phyloP scores from a whole-genome alignment of 2,888 invertebrate genomes.

The Rhodophaea formosa region DNA sequence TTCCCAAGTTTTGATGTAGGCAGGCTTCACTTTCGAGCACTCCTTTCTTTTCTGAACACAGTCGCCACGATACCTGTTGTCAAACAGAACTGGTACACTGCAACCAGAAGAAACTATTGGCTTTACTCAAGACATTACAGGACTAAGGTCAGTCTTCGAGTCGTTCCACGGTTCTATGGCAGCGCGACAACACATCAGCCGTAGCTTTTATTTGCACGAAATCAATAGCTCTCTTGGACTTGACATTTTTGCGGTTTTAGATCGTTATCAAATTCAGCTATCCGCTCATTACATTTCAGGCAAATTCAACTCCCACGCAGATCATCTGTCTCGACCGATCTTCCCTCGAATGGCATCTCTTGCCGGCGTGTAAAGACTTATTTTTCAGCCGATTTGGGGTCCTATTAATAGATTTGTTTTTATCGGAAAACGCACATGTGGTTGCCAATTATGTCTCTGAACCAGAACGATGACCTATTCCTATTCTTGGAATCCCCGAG shows the following conservation, averaged over 20 bases:
- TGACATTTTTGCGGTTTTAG: too few relatives aligned
- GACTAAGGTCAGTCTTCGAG: too few relatives aligned
- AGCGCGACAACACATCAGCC: not conserved
- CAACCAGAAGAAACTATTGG: not conserved
- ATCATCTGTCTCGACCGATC: not conserved
- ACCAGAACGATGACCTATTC: slow-evolving; percentile 14
- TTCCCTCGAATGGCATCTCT: slow-evolving; percentile 10
- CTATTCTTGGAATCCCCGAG: slow-evolving; percentile 5
- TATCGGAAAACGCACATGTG: slow-evolving; percentile 19
- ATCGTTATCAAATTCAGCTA: too few relatives aligned
- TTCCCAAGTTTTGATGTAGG: not conserved
- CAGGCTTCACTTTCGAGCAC: not conserved
- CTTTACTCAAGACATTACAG: too few relatives aligned
- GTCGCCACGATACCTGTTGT: not conserved
- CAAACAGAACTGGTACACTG: not conserved
- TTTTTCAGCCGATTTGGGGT: not conserved
- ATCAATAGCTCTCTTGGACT: slow-evolving; percentile 1
- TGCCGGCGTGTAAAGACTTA: not conserved
- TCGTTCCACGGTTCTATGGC: too few relatives aligned
- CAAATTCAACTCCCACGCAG: too few relatives aligned
- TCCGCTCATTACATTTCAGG: too few relatives aligned
- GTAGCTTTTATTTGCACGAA: not conserved
- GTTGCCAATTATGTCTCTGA: slow-evolving; percentile 22
- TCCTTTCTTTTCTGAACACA: not conserved
- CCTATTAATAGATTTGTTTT: not conserved